phyloP scores from a whole-genome alignment of 1,140 invertebrate species.

The Ostrea edulis region DNA sequence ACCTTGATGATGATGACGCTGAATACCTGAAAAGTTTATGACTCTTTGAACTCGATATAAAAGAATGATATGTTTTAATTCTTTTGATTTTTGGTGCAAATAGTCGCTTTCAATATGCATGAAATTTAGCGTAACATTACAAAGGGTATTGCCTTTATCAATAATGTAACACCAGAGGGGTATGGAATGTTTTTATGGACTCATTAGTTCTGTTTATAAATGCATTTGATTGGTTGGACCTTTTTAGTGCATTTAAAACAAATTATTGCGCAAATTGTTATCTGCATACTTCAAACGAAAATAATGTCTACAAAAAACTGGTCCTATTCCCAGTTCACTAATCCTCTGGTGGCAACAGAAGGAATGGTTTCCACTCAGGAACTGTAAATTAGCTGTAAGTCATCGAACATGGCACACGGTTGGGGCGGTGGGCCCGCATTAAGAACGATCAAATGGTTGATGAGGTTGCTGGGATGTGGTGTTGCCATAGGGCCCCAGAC shows the following conservation, averaged over 20 bases:
- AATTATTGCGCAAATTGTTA: background rate
- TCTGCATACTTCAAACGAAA: slow-evolving; percentile 8
- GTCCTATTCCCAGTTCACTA: background rate
- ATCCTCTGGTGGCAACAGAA: background rate
- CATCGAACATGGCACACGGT: background rate
- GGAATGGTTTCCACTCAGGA: background rate
- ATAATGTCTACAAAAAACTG: background rate
- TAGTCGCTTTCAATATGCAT: background rate
- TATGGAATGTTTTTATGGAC: background rate
- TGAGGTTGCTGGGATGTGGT: background rate
- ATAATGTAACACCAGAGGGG: background rate
- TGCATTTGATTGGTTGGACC: background rate
- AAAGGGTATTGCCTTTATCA: background rate
- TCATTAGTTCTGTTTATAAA: background rate
- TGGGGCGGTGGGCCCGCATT: background rate
- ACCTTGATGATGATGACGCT: background rate
- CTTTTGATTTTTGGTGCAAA: background rate
- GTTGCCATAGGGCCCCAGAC: background rate
- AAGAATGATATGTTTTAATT: background rate
- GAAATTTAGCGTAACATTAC: slow-evolving; percentile 7
- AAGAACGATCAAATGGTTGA: background rate
- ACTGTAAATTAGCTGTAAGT: slow-evolving; percentile 16
- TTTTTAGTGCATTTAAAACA: slow-evolving; percentile 5
- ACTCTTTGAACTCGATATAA: background rate
- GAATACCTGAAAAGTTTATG: background rate